Percentiles rank a stretch among this genome's conserved stretches.
These are phyloP conservation scores for Hylaea fasciaria DNA, from an alignment of 2,888 invertebrate genomes.

Conservation along the genomic window DNA sequence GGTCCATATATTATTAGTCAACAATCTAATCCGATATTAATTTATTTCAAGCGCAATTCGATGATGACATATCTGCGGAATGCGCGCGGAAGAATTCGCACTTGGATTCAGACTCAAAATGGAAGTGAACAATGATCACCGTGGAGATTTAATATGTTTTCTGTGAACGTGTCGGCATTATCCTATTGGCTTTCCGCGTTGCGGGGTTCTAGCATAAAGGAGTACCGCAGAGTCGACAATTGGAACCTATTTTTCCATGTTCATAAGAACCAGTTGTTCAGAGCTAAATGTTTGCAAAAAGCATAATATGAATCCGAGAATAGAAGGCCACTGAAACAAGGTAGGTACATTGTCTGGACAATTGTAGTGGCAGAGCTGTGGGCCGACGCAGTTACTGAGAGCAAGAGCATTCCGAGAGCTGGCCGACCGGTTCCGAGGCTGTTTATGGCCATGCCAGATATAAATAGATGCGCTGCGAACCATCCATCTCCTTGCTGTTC, in stretches of 20 bases:
- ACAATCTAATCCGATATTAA: constrained; percentile 26
- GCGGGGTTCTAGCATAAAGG: constrained; percentile 42
- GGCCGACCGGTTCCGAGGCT: constrained; percentile 78
- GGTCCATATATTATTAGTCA: too few relatives aligned
- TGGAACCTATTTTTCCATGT: too few relatives aligned
- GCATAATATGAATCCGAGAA: too few relatives aligned
- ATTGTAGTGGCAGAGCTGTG: constrained; percentile 65
- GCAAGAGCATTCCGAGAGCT: constrained; percentile 75
- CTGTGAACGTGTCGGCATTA: constrained; percentile 45
- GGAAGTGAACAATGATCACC: constrained; percentile 39
- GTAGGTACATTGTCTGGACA: constrained; percentile 71
- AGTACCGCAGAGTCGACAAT: not conserved
- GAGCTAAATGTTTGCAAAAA: too few relatives aligned
- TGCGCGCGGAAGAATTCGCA: constrained; percentile 39
- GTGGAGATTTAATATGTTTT: constrained; percentile 36
- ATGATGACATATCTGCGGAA: constrained; percentile 38
- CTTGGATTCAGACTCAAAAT: constrained; percentile 37
- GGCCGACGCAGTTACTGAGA: constrained; percentile 70
- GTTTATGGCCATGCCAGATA: constrained; percentile 81
- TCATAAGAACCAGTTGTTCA: too few relatives aligned
- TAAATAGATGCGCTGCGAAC: constrained; percentile 79
- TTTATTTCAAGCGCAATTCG: constrained; percentile 33
- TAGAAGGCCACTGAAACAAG: constrained; percentile 56
- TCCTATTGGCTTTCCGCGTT: constrained; percentile 49
- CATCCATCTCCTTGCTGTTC: constrained; percentile 76